Conservation (phyloP, 2,113 vertebrate species). For the Brachypodius melanocephalos region DNA sequence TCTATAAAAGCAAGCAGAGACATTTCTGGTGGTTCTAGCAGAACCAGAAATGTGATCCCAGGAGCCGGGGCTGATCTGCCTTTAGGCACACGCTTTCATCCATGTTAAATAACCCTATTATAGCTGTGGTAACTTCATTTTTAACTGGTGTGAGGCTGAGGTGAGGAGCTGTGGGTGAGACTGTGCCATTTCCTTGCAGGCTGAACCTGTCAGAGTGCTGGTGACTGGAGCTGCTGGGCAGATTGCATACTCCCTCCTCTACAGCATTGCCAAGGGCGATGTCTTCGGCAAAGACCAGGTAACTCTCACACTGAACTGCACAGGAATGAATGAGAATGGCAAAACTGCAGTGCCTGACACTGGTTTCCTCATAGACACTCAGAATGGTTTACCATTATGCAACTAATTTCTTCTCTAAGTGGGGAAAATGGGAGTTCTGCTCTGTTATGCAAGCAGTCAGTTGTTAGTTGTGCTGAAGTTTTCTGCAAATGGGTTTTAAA, state of each 20-base stretch:
- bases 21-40: background rate
- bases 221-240: constrained; percentile 96
- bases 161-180: background rate
- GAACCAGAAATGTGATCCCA: background rate
- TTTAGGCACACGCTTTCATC: background rate
- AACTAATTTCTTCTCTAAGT: background rate
- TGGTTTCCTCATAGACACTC: background rate
- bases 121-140: background rate
- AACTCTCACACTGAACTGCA: background rate
- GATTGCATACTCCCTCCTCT: constrained; percentile 94
- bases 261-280: constrained; percentile 94
- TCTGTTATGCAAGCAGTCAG: background rate
- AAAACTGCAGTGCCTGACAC: background rate
- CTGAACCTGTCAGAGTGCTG: constrained; percentile 88
- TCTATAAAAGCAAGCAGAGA: background rate
- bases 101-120: background rate
- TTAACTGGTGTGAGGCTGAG: background rate
- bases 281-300: constrained; percentile 98
- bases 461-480: background rate
- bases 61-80: background rate
- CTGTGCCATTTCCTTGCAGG: constrained; percentile 69
- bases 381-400: background rate
- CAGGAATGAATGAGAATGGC: background rate
- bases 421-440: background rate
- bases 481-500: background rate